phyloP scores from a whole-genome alignment of 2,888 invertebrate genomes.

The Serrognathus titanus region DNA sequence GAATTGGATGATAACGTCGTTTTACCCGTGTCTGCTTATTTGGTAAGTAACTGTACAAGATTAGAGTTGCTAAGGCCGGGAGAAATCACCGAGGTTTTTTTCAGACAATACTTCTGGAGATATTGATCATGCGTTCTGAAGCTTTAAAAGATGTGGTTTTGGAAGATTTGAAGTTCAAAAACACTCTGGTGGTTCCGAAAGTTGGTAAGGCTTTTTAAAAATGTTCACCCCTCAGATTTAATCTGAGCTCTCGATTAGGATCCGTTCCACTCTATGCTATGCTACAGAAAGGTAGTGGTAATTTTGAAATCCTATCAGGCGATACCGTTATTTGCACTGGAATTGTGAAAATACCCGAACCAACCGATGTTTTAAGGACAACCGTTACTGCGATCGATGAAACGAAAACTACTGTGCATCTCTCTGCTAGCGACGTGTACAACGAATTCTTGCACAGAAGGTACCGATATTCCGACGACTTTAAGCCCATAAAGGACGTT shows the following conservation, averaged over 20 bases:
- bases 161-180: constrained; percentile 44
- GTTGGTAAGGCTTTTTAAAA: constrained; percentile 26
- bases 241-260: constrained; percentile 17
- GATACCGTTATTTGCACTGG: constrained; percentile 70
- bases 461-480: constrained; percentile 51
- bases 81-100: not conserved
- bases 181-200: constrained; percentile 38
- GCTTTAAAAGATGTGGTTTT: constrained; percentile 39
- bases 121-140: constrained; percentile 19
- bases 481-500: constrained; percentile 38
- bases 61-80: not conserved
- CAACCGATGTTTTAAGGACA: constrained; percentile 55
- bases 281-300: constrained; percentile 46
- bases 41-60: constrained; percentile 30
- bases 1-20: constrained; percentile 41
- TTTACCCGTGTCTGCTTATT: constrained; percentile 38
- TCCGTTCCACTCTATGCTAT: constrained; percentile 46
- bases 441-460: constrained; percentile 69
- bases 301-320: constrained; percentile 49
- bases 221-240: not conserved
- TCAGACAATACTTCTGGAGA: constrained; percentile 22
- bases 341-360: constrained; percentile 58
- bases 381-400: constrained; percentile 48
- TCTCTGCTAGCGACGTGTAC: constrained; percentile 65
- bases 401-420: constrained; percentile 49